Base-by-base conservation (phyloP, 2,888 invertebrate genomes). In the Aspidapion aeneum region DNA sequence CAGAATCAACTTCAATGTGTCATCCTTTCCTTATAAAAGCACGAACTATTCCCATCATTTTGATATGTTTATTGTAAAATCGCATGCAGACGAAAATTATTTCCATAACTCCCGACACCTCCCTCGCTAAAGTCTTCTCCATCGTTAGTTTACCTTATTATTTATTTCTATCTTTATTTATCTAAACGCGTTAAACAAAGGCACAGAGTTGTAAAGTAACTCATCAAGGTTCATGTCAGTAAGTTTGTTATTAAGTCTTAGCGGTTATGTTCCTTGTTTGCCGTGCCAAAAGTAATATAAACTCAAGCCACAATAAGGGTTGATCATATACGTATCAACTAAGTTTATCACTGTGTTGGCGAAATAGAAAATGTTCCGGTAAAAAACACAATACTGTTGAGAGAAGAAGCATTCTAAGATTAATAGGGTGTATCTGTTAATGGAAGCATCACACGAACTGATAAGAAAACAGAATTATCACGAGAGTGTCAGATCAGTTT, bases 191-290 rank as follows among this genome's bases (percentile, higher is more conserved):
- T 7, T 12, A 35, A 35, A 35, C 35, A 35, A 35, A 35, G 35
- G 12, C 35, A 12, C 5, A 3, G 35, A 7, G 12, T 3, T 12
- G 35, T 35, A 12, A 3, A 35, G 35, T 35, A 35, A 35, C 35
- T 35, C 35, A 35, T 7, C 35, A 35, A 12, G 12, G 35, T 3
- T 35, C 35, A 7, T 35, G 35, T 35, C 35, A 12, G 35, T 35
- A 35, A 35, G 65, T 66, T 69, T 70, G 73, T 74, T 74, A 74
- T 74, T 74, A 73, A 72, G 73, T 71, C 69, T 68, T 65, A 66
- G 68, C 66, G 70, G 70, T 67, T 55, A 60, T 55, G 57, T 52
- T 58, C 51, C 49, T 60, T 64, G 64, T 61, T 64, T 64, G 59
- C 61, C 55, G 64, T 64, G 64, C 61, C 64, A 61, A 61, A 64